phyloP scores from a whole-genome alignment of 1,140 invertebrate species.

The Hyles euphorbiae region DNA sequence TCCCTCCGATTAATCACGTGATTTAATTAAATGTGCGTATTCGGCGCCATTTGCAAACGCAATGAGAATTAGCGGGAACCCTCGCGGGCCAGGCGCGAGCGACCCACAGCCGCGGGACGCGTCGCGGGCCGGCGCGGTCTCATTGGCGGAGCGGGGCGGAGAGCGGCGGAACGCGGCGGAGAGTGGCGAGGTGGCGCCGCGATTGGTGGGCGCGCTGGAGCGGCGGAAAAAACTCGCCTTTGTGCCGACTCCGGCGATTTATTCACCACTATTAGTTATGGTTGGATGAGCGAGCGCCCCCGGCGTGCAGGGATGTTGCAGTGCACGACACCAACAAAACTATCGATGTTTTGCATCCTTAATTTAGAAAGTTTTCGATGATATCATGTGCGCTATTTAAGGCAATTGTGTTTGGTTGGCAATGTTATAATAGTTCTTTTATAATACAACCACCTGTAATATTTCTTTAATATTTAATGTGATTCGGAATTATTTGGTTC shows the following conservation, averaged over 20 bases:
- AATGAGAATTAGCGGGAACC: constrained; percentile 52
- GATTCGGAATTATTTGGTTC: too few relatives aligned
- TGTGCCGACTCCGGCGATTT: constrained; percentile 51
- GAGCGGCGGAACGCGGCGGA: constrained; percentile 42
- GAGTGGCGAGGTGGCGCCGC: constrained; percentile 14
- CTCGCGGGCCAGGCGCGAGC: constrained; percentile 32
- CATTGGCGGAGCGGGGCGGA: constrained; percentile 16
- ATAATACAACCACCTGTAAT: too few relatives aligned
- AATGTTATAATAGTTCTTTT: too few relatives aligned
- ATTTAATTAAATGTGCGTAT: constrained; percentile 53
- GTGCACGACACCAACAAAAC: neutral
- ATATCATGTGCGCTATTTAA: too few relatives aligned
- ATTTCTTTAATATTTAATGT: too few relatives aligned
- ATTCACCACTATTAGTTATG: constrained; percentile 70
- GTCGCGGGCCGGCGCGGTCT: constrained; percentile 17
- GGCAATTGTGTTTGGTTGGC: too few relatives aligned
- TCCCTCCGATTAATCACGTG: constrained; percentile 21
- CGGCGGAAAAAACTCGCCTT: constrained; percentile 49
- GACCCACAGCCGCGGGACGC: constrained; percentile 43
- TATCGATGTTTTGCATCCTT: constrained; percentile 6
- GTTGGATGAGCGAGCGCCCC: constrained; percentile 45
- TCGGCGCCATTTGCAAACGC: constrained; percentile 64
- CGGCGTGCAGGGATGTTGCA: constrained; percentile 3
- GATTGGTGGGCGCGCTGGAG: constrained; percentile 45
- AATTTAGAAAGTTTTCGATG: neutral